Evolutionary conservation across 1,140 invertebrate genomes (phyloP).

Genomic region (Diplogasteroides magnus): DNA sequence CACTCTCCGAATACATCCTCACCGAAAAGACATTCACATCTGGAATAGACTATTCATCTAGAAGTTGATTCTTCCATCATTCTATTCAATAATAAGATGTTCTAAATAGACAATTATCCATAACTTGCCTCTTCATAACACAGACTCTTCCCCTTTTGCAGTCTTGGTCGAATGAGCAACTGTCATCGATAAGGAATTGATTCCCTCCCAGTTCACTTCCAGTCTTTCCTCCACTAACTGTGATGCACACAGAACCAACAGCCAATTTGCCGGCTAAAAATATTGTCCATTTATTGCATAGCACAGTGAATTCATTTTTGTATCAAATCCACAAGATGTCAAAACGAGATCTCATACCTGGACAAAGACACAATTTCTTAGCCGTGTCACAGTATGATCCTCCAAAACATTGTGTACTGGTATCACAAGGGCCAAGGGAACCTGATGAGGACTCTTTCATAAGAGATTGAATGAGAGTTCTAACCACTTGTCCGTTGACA

Average conservation of each 20-base stretch:
- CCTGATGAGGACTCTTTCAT: conserved; percentile 7
- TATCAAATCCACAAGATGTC: too few relatives aligned
- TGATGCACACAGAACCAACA: not conserved
- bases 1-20: conserved; percentile 7
- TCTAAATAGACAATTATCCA: not conserved
- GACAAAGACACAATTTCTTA: conserved; percentile 11
- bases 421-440: conserved; percentile 10
- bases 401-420: not conserved
- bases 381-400: conserved; percentile 6
- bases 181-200: not conserved
- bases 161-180: conserved; percentile 1
- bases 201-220: not conserved
- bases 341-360: not conserved
- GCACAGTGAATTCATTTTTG: too few relatives aligned
- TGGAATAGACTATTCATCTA: not conserved
- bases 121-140: conserved; percentile 11
- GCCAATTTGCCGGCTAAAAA: not conserved
- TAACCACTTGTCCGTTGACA: not conserved
- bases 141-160: conserved; percentile 6
- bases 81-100: not conserved
- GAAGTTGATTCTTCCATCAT: not conserved
- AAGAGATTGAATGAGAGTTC: not conserved
- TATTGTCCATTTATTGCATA: too few relatives aligned
- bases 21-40: conserved; percentile 18
- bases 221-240: not conserved